Evolutionary conservation across 2,113 vertebrate species (phyloP).

Genomic region (Psilopogon haemacephalus): DNA sequence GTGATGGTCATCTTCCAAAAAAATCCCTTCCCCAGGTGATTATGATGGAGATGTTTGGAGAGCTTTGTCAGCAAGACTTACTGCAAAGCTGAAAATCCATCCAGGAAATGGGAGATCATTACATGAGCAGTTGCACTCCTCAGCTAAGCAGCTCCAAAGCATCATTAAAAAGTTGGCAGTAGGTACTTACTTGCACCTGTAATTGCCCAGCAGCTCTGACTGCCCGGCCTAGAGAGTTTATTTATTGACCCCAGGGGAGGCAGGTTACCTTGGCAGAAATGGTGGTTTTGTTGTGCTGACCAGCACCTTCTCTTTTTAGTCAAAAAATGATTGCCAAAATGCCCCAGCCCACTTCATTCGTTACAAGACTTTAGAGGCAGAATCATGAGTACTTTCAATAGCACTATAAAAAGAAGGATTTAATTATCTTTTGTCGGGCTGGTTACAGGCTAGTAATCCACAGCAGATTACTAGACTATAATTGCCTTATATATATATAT

Average conservation of each 20-base stretch:
- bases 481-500: conserved; percentile 36
- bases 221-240: not conserved
- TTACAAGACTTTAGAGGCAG: conserved; percentile 52
- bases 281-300: not conserved
- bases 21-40: not conserved
- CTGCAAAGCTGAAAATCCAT: not conserved
- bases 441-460: conserved; percentile 56
- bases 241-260: not conserved
- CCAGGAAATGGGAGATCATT: rapidly evolving
- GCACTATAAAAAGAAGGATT: conserved; percentile 59
- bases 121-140: not conserved
- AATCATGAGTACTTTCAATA: conserved; percentile 53
- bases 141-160: not conserved
- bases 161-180: not conserved
- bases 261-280: not conserved
- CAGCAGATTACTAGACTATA: conserved; percentile 58
- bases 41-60: not conserved
- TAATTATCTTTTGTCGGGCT: conserved; percentile 61
- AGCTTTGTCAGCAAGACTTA: not conserved
- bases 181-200: not conserved
- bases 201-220: not conserved
- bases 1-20: not conserved
- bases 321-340: conserved; percentile 21
- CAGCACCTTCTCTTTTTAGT: not conserved
- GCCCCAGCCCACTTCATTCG: conserved; percentile 45